Evolutionary conservation across 2,797 vertebrate genomes (phyloP), one percentile per base, ranked within the genome.

Genomic region (Tragopan temminckii): DNA sequence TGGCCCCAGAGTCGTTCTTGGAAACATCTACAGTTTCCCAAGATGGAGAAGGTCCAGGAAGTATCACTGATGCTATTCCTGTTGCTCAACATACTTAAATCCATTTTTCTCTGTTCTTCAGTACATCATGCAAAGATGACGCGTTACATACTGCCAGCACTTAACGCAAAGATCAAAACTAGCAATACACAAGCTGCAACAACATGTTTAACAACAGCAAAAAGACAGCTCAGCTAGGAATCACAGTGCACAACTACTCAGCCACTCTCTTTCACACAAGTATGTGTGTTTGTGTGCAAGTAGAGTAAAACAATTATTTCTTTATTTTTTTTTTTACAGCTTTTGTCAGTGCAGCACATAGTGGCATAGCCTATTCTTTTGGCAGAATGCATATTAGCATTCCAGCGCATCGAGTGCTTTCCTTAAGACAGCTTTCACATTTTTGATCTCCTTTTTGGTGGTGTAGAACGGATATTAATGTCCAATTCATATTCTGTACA

Each of bases 251-350:
- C 8, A 12, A 25, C 48, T 52, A 9, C 63, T 70, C 62, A 36
- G 40, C 23, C 45, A 14, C 31, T 48, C 14, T 52, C 24, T 43
- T 43, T 64, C 61, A 46, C 27, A 52, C 36, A 70, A 66, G 23
- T 14, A 55, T 12, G 31, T 0, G 1, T 11, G 2, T 3, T 4
- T 1, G 1, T 13, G 8, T 19, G 53, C 31, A n/a, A 4, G 38
- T 42, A 62, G 18, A 3, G 9, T 46, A 66, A 45, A 66, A 24
- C 9, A 24, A 23, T 43, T 29, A 7, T 24, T 35, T 15, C 5
- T 52, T 55, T 21, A 6, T 33, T 12, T 33, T 57, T 19, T 19
- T 12, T 58, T 57, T 14, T 31, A 61, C 14, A 80, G 68, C 24
- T 76, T 88, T 55, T 45, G 13, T 27, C 45, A 69, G 55, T 20